Evolutionary conservation across 30 jellyfish, hydroid and myxozoan genomes (phyloP), one percentile per base, ranked within the genome.

Genomic region (Aurelia aurita complex sp. Pacific): DNA sequence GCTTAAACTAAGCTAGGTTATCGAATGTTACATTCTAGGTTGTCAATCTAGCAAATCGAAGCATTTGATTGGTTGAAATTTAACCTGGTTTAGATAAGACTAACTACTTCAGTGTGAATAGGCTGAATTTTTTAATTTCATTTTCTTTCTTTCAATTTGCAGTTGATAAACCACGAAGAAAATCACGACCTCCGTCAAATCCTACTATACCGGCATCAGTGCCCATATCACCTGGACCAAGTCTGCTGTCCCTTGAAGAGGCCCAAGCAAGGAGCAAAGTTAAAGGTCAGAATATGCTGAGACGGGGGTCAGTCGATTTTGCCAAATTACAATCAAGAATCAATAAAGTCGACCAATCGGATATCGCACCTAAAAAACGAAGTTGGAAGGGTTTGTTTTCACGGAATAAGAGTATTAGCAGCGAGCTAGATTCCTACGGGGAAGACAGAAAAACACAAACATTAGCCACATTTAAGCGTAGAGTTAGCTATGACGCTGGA

Each of bases 191-290:
- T 11, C 98, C 91, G 33, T 77, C 96, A 5, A 74, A 88, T 35
- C 99, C 97, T 4, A 79, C 94, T 10, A 79, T 81, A 14, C 94
- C 97, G 62, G 95, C 95, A 57, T 89, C 99, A 33, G 64, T 79
- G 11, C 99, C 99, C 18, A 81, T 94, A 55, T 85, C 97, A 1
- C 97, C 97, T 19, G 92, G 96, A 38, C 99, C 99, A 17, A 89
- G 92, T 67, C 93, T 94, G 19, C 91, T 94, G 12, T 88, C 99
- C 29, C 69, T 94, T 18, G 99, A 94, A 69, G 99, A 94, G 51
- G 99, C 99, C 10, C 97, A 85, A 66, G 99, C 97, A 19, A 79
- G 99, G 9, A 94, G 91, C 59, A 84, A 74, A 57, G 73, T 73
- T 4, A 83, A 79, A 50, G 85, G 87, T 17, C 68, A 83, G 69